Conservation (phyloP, 2,113 vertebrate species). For the Phyllopteryx taeniolatus region DNA sequence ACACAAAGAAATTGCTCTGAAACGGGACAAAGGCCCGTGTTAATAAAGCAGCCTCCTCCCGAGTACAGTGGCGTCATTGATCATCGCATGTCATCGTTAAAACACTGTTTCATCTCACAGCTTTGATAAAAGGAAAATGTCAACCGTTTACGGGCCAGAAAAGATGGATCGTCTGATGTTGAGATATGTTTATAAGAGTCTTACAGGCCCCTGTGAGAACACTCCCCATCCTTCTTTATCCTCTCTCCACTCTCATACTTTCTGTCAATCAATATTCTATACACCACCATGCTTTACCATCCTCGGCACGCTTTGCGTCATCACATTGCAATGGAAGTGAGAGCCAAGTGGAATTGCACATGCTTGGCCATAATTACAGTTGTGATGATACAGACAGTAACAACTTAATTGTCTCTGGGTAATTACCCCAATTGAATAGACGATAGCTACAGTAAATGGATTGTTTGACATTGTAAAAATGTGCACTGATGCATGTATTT, state of each 20-base stretch:
- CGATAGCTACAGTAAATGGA: conserved; percentile 49
- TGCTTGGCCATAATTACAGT: conserved; percentile 64
- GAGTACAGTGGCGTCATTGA: conserved; percentile 56
- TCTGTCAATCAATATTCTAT: conserved; percentile 13
- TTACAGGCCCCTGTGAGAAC: conserved; percentile 12
- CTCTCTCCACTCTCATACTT: conserved; percentile 1
- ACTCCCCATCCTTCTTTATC: conserved; percentile 1
- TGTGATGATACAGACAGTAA: conserved; percentile 53
- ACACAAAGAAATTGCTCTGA: conserved; percentile 33
- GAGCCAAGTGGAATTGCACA: conserved; percentile 45
- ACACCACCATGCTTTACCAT: conserved; percentile 16
- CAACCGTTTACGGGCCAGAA: conserved; percentile 46
- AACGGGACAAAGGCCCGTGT: conserved; percentile 31
- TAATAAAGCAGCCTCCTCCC: conserved; percentile 41
- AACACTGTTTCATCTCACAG: conserved; percentile 50
- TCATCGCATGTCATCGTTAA: conserved; percentile 58
- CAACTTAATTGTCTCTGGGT: conserved; percentile 55
- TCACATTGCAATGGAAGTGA: conserved; percentile 24
- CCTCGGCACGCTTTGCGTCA: conserved; percentile 12
- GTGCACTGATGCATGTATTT: conserved; percentile 15
- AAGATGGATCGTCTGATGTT: conserved; percentile 65
- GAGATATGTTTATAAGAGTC: conserved; percentile 55
- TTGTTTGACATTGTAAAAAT: conserved; percentile 49
- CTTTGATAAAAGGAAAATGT: conserved; percentile 65
- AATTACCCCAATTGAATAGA: conserved; percentile 65